Conservation (phyloP, 2,797 vertebrate species). For the Botia almorhae region DNA sequence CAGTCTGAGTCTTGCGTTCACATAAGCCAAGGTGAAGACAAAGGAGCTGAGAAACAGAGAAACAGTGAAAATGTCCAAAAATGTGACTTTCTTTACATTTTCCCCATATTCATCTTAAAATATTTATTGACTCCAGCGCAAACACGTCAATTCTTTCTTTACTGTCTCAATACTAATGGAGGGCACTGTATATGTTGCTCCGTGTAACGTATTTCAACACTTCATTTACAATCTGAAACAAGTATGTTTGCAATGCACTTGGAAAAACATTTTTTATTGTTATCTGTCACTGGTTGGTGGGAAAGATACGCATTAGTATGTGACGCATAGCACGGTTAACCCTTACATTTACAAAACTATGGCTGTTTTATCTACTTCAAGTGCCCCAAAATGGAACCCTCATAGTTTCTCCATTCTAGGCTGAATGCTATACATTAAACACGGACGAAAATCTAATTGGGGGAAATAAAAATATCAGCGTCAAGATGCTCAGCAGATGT, state of each 20-base stretch:
- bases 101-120: no score
- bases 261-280: constrained; percentile 41
- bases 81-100: no score
- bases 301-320: no score
- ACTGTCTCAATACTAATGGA: no score
- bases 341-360: not conserved
- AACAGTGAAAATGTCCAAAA: no score
- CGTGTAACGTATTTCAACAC: constrained; percentile 78
- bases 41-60: no score
- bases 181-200: constrained; percentile 70
- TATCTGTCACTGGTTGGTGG: constrained; percentile 10
- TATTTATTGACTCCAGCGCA: no score
- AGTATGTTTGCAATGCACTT: constrained; percentile 57
- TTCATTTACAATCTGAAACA: constrained; percentile 62
- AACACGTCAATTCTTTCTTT: no score
- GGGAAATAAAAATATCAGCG: not conserved
- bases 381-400: not conserved
- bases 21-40: no score
- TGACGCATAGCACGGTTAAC: no score
- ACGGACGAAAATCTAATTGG: constrained; percentile 56
- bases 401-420: not conserved
- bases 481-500: not conserved
- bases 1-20: no score
- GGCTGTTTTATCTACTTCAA: not conserved
- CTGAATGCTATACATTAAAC: constrained; percentile 9